These are phyloP conservation scores for Platycercus adscitus DNA, from an alignment of 2,113 vertebrate genomes.

Conservation along the genomic window DNA sequence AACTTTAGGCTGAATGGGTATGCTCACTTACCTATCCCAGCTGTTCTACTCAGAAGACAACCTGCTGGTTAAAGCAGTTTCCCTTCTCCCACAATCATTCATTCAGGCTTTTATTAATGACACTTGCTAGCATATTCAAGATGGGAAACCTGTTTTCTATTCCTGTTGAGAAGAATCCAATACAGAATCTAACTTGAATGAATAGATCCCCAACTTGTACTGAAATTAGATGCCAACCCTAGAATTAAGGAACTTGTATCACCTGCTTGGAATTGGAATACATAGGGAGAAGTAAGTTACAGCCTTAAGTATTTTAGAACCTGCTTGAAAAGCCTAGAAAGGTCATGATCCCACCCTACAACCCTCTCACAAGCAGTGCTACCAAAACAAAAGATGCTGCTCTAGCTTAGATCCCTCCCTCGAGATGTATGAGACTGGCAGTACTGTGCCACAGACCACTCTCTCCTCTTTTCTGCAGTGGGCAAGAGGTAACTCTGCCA, in stretches of 20 bases:
- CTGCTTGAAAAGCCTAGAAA: not conserved
- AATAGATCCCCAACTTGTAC: not conserved
- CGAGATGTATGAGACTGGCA: fast-evolving
- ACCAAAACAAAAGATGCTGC: not conserved
- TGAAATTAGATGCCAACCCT: not conserved
- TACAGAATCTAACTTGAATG: not conserved
- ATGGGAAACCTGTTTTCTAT: not conserved
- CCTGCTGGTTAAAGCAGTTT: not conserved
- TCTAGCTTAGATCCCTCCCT: not conserved
- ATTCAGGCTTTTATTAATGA: not conserved
- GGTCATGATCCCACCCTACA: fast-evolving
- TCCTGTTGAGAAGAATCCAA: not conserved
- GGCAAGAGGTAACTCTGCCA: fast-evolving
- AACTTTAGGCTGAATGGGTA: fast-evolving
- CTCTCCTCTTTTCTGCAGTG: not conserved
- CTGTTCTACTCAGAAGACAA: fast-evolving
- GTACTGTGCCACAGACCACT: not conserved
- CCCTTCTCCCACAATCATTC: too few species aligned
- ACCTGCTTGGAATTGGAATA: fast-evolving
- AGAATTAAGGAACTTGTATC: fast-evolving
- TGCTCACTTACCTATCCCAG: not conserved
- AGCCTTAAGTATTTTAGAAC: not conserved
- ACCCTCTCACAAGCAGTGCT: not conserved
- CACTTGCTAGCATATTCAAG: not conserved
- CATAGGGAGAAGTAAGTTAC: not conserved